A percentile compares a stretch with the other conserved stretches of the same genome.
These are phyloP conservation scores for Vespertilio murinus DNA, from an alignment of 2,797 vertebrate species.

Conservation along the genomic window DNA sequence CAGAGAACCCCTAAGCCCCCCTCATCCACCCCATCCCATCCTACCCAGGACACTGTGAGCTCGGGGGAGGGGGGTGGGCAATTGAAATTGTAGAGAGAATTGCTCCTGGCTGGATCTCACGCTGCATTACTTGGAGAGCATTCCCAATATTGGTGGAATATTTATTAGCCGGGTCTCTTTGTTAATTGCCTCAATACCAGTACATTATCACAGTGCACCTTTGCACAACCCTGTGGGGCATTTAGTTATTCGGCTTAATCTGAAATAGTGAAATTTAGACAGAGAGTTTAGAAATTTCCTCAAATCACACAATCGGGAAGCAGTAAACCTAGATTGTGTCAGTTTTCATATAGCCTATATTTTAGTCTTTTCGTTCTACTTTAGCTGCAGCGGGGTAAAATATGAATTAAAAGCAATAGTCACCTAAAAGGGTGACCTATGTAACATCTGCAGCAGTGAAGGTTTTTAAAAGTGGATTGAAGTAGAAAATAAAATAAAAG, in stretches of 20 bases:
- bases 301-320: not conserved
- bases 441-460: no score
- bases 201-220: not conserved
- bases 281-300: not conserved
- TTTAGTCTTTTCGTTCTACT: not conserved
- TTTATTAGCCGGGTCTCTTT: not conserved
- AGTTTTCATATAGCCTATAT: not conserved
- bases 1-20: not conserved
- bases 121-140: not conserved
- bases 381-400: not conserved
- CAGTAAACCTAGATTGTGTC: not conserved
- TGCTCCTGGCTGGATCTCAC: not conserved
- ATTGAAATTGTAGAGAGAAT: not conserved
- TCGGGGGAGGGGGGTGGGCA: not conserved
- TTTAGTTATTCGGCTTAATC: not conserved
- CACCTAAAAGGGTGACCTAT: no score
- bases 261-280: not conserved
- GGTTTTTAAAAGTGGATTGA: no score
- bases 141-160: not conserved
- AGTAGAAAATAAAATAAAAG: not conserved
- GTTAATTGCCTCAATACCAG: not conserved
- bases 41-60: not conserved
- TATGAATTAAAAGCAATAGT: not conserved
- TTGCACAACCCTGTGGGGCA: not conserved
- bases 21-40: fast-evolving